Base-by-base conservation (phyloP, 2,888 invertebrate genomes). In the Ceramica pisi region DNA sequence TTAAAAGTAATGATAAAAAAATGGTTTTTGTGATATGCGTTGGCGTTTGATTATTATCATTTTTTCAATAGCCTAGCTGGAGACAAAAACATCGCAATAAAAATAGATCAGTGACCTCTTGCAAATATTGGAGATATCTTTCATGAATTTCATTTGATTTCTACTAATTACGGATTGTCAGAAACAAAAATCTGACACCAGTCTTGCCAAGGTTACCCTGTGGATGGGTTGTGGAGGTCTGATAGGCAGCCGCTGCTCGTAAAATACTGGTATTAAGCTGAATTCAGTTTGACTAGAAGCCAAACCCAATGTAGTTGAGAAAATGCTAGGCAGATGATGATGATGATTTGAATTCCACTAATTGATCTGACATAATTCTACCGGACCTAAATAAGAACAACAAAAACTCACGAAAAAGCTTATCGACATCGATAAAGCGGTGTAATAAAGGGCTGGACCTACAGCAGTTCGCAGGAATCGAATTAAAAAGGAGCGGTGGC, bases 401-500 rank as follows among this genome's bases (percentile, higher is more conserved):
- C 26, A 48, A 9, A 41, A 21, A 2, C 14, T 2, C 5, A 16
- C n/a, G 7, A 53, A 74, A 53, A 48, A 48, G 44, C 23, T 55
- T 53, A 60, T 73, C 56, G 38, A 55, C 31, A 64, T 64, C 35
- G 48, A 65, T 55, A 65, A 65, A 71, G 10, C 19, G 35, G 26
- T 31, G 26, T 38, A 59, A 75, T 59, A 59, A 60, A 64, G 9
- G 38, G n/a, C 21, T 56, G 14, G 21, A 61, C 38, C 46, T 31
- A 61, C 41, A 81, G 48, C 56, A 61, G 57, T 71, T 81, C 31
- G 60, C 67, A 55, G 59, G 57, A 71, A 65, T 79, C 78, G 72
- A 79, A 72, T 80, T 82, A 68, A 78, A 77, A 81, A 63, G 55
- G 66, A 78, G 67, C 73, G 62, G 66, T 62, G 59, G 72, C 69